Conservation (phyloP, 2,888 invertebrate species). For the Cerceris ruficornis region DNA sequence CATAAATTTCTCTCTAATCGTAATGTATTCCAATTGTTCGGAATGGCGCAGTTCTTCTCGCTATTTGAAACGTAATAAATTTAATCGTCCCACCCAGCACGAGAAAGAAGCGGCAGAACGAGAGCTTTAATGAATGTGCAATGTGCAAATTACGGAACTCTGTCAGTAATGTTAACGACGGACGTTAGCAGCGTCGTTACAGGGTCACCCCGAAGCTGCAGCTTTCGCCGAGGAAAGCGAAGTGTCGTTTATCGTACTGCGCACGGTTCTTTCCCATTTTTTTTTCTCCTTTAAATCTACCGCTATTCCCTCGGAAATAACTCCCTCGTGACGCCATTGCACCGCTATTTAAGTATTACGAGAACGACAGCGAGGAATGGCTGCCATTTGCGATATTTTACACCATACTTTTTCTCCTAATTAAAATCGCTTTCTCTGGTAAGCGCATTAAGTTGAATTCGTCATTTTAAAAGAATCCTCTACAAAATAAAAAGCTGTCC, state of each 20-base stretch:
- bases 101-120: constrained; percentile 2
- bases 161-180: constrained; percentile 43
- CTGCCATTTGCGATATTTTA: constrained; percentile 4
- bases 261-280: neutral
- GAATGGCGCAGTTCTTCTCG: neutral
- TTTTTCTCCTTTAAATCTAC: constrained; percentile 19
- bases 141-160: constrained; percentile 40
- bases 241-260: constrained; percentile 41
- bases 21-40: constrained; percentile 11
- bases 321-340: constrained; percentile 20
- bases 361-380: constrained; percentile 1
- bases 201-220: constrained; percentile 45
- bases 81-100: constrained; percentile 8
- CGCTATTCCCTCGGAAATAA: constrained; percentile 30
- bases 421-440: constrained; percentile 22
- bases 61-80: constrained; percentile 19
- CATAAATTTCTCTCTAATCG: constrained; percentile 1
- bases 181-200: constrained; percentile 51
- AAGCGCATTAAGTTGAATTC: neutral
- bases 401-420: constrained; percentile 11
- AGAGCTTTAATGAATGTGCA: constrained; percentile 25
- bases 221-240: constrained; percentile 25
- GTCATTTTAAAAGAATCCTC: neutral
- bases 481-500: neutral
- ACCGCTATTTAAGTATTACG: constrained; percentile 27